A percentile compares a stretch with the other conserved stretches of the same genome.
Evolutionary conservation across 2,113 vertebrate genomes (phyloP).

Genomic region (Recurvirostra avosetta): DNA sequence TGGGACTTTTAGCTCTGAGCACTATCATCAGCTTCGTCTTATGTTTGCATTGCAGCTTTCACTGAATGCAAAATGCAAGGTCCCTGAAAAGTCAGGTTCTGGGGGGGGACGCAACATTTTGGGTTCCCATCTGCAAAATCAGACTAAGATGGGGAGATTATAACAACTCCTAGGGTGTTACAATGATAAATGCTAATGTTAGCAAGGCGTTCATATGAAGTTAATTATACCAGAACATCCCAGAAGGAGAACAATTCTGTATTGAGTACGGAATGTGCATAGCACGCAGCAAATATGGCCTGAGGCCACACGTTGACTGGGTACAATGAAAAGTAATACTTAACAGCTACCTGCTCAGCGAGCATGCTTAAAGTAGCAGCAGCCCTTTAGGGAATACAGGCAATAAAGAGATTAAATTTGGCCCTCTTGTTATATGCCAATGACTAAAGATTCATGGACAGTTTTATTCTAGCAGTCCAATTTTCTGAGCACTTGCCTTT

Average conservation of each 20-base stretch:
- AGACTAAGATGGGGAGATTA: background rate
- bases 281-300: background rate
- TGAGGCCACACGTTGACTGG: background rate
- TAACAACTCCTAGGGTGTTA: background rate
- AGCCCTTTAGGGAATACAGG: background rate
- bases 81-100: background rate
- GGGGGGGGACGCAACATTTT: background rate
- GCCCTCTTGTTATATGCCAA: background rate
- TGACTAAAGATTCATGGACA: slow-evolving; percentile 6
- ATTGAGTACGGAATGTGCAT: slow-evolving; percentile 21
- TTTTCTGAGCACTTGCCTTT: slow-evolving; percentile 22
- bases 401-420: slow-evolving; percentile 5
- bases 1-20: background rate
- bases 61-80: background rate
- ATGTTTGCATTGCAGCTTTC: background rate
- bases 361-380: background rate
- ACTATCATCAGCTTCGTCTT: rapidly evolving
- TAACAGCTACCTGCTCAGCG: slow-evolving; percentile 8
- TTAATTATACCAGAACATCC: slow-evolving; percentile 49
- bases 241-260: slow-evolving; percentile 45
- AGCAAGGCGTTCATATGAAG: background rate
- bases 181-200: slow-evolving; percentile 26
- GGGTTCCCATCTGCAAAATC: background rate
- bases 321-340: background rate
- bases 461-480: background rate